Evolutionary conservation across 2,113 vertebrate genomes (phyloP).

Genomic region (Sorex araneus): DNA sequence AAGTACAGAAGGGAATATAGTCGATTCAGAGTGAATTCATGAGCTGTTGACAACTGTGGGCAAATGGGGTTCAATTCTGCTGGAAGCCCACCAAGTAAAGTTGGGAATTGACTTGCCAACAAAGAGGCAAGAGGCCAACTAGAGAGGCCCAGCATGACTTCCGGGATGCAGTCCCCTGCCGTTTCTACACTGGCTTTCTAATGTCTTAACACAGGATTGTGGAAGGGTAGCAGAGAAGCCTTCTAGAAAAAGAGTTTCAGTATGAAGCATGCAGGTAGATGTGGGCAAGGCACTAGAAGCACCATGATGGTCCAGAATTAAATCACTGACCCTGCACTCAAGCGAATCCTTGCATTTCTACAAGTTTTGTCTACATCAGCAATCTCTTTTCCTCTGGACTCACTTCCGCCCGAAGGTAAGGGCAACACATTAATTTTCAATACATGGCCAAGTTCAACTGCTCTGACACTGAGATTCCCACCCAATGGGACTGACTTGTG

Average conservation of each 20-base stretch:
- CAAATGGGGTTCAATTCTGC: neutral
- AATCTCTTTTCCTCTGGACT: conserved; percentile 8
- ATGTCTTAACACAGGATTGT: neutral
- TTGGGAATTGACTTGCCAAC: neutral
- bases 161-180: neutral
- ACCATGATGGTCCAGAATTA: neutral
- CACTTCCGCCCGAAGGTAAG: conserved; percentile 23
- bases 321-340: neutral
- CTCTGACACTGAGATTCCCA: conserved; percentile 15
- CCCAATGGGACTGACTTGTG: neutral
- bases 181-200: conserved; percentile 28
- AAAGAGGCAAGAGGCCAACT: neutral
- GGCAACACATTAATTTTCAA: neutral
- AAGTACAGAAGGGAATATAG: neutral
- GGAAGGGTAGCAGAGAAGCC: neutral
- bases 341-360: neutral
- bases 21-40: neutral
- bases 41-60: neutral
- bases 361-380: neutral
- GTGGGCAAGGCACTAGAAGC: neutral
- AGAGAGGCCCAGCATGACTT: neutral
- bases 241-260: neutral
- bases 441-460: neutral
- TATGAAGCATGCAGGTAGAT: neutral
- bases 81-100: neutral